These are phyloP conservation scores for Chymomyza amoena DNA, from an alignment of 2,888 invertebrate genomes.

Conservation along the genomic window DNA sequence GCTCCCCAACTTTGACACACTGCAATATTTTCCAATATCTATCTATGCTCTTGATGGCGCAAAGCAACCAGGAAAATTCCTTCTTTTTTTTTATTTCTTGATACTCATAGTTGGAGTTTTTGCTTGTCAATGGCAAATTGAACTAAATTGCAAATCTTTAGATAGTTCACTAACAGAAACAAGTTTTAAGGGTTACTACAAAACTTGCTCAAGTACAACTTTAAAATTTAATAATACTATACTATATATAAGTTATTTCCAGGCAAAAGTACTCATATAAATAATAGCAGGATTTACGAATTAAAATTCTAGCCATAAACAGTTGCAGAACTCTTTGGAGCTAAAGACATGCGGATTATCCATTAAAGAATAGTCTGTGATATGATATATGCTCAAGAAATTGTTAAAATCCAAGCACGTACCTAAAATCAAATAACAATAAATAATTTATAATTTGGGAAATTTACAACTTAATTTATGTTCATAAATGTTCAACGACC, in stretches of 20 bases:
- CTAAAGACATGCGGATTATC: not conserved
- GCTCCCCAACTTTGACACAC: not conserved
- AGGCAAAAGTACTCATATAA: not conserved
- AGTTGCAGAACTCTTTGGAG: not conserved
- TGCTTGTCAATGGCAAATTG: too few species aligned
- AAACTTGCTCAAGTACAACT: too few species aligned
- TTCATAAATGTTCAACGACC: slow-evolving; percentile 52
- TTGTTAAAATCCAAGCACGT: slow-evolving; percentile 45
- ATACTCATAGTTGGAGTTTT: too few species aligned
- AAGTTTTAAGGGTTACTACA: too few species aligned
- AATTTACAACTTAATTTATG: slow-evolving; percentile 68
- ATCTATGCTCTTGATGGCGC: not conserved
- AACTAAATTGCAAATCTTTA: too few species aligned
- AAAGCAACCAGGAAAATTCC: too few species aligned
- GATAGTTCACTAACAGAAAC: too few species aligned
- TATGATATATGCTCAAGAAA: not conserved
- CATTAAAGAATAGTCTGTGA: not conserved
- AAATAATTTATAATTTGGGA: slow-evolving; percentile 61
- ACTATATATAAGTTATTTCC: too few species aligned
- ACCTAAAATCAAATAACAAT: slow-evolving; percentile 55
- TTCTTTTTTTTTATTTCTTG: too few species aligned
- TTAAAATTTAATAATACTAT: too few species aligned
- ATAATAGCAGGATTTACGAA: not conserved
- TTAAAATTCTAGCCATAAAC: not conserved
- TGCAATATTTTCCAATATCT: not conserved